A percentile compares a stretch with the other conserved stretches of the same genome.
Evolutionary conservation across 2,888 invertebrate species (phyloP).

Genomic region (Silvanus unidentatus): DNA sequence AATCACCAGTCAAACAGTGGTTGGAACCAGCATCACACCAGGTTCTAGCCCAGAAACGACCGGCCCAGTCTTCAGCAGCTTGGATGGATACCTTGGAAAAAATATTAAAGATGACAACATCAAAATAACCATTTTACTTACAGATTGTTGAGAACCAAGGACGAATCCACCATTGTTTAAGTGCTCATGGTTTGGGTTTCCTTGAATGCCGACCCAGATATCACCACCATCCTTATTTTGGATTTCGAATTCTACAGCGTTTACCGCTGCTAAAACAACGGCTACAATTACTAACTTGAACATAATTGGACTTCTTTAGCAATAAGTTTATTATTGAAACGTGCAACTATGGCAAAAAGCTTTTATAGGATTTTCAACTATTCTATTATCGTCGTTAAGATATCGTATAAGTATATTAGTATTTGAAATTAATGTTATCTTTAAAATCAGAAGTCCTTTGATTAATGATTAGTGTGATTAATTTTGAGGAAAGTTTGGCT

Average conservation of each 20-base stretch:
- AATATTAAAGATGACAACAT: not conserved
- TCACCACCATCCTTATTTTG: constrained; percentile 20
- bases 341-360: too few species aligned
- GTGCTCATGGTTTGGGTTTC: constrained; percentile 21
- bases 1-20: constrained; percentile 44
- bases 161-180: constrained; percentile 26
- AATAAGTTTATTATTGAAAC: too few species aligned
- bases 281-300: not conserved
- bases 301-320: constrained; percentile 10
- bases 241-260: constrained; percentile 21
- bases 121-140: not conserved
- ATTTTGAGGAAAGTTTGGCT: too few species aligned
- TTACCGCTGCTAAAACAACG: not conserved
- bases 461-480: too few species aligned
- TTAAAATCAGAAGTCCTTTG: too few species aligned
- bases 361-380: too few species aligned
- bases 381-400: too few species aligned
- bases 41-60: constrained; percentile 47
- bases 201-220: constrained; percentile 27
- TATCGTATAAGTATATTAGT: too few species aligned
- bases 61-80: constrained; percentile 40
- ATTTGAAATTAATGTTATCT: too few species aligned
- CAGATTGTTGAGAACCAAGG: constrained; percentile 18
- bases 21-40: constrained; percentile 37
- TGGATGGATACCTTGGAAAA: constrained; percentile 20